Percentiles rank a stretch among this genome's conserved stretches.
Conservation (phyloP, 2,113 vertebrate species). For the Phalacrocorax aristotelis region DNA sequence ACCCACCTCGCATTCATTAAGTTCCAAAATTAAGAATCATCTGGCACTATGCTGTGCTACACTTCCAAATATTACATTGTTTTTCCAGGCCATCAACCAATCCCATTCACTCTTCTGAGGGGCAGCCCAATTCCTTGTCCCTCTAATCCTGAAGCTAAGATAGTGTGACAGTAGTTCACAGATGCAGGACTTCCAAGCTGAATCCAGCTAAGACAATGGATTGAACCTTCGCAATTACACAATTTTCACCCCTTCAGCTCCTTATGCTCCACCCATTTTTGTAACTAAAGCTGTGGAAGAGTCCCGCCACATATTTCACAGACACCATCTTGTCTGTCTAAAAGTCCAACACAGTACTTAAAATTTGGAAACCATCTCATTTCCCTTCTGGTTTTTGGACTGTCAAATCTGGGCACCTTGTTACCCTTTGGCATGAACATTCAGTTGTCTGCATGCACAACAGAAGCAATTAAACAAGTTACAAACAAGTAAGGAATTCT, state of each 20-base stretch:
- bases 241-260: not conserved
- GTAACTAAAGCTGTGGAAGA: not conserved
- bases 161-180: not conserved
- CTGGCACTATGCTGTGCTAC: not conserved
- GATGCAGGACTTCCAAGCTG: not conserved
- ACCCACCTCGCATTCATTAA: not conserved
- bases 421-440: not conserved
- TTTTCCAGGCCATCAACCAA: not conserved
- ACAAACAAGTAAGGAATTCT: not conserved
- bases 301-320: not conserved
- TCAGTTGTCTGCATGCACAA: not conserved
- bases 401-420: not conserved
- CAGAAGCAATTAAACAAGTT: not conserved
- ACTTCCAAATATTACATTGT: accelerated
- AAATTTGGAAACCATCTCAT: not conserved
- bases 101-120: not conserved
- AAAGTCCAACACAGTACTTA: not conserved
- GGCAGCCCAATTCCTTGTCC: not conserved
- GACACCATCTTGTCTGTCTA: not conserved
- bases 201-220: not conserved
- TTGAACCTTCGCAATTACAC: not conserved
- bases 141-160: not conserved
- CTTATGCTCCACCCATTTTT: not conserved
- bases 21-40: not conserved
- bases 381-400: not conserved